Conservation (phyloP, 2,113 vertebrate species). For the Microcebus tavaratra region DNA sequence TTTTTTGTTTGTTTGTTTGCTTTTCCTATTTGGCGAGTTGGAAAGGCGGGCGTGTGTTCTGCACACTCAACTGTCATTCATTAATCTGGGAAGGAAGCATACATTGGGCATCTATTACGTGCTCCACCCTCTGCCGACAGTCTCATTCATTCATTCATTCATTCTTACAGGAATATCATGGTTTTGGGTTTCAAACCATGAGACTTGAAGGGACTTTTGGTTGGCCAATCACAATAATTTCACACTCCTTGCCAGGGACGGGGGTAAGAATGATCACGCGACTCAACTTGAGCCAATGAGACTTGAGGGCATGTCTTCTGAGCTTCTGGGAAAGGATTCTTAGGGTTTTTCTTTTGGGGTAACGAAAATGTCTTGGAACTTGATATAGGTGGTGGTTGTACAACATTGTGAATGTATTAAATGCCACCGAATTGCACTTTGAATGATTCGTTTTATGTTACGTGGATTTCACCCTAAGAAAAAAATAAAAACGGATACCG, state of each 20-base stretch:
- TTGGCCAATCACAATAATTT: background rate
- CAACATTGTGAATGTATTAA: background rate
- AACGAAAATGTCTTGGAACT: background rate
- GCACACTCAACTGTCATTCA: background rate
- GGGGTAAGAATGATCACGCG: background rate
- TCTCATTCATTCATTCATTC: background rate
- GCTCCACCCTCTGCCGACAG: no score
- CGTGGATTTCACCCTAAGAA: background rate
- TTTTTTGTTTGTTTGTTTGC: background rate
- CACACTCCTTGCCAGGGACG: background rate
- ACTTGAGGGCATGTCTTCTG: background rate
- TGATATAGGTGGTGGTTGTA: no score
- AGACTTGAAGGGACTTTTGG: background rate
- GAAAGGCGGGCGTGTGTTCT: background rate
- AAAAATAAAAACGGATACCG: background rate
- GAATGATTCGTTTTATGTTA: background rate
- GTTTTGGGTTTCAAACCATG: background rate
- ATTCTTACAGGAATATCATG: background rate
- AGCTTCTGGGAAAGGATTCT: background rate
- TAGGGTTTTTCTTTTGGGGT: background rate
- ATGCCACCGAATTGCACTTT: background rate
- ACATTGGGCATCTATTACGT: background rate
- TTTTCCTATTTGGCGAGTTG: background rate
- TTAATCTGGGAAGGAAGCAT: background rate
- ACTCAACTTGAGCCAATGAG: background rate